These are phyloP conservation scores for Polymixis flavicincta DNA, from an alignment of 2,888 invertebrate genomes.

Conservation along the genomic window DNA sequence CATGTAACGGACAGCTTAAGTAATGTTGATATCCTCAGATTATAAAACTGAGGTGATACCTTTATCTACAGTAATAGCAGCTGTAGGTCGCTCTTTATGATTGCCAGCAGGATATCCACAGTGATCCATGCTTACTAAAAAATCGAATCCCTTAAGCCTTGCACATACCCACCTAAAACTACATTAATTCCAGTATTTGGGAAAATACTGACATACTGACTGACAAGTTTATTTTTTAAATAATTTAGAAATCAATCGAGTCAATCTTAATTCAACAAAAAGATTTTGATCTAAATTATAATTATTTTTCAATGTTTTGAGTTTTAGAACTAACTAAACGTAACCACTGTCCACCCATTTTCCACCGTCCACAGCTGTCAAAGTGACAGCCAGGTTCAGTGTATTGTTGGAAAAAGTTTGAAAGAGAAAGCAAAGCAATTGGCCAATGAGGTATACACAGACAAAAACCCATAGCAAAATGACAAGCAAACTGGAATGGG, in stretches of 20 bases:
- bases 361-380: slow-evolving; percentile 41
- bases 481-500: slow-evolving; percentile 15
- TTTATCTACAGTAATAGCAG: slow-evolving; percentile 11
- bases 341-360: no score
- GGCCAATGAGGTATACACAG: not conserved
- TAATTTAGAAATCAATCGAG: not conserved
- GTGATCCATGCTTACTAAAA: slow-evolving; percentile 10
- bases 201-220: not conserved
- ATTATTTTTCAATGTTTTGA: not conserved
- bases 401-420: not conserved
- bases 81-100: not conserved
- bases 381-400: slow-evolving; percentile 20
- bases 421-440: slow-evolving; percentile 2
- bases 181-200: not conserved
- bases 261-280: not conserved
- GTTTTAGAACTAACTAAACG: slow-evolving; percentile 27
- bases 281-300: not conserved
- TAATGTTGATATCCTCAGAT: slow-evolving; percentile 7
- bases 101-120: slow-evolving; percentile 13
- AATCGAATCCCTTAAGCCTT: not conserved
- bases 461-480: not conserved
- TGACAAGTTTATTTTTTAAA: slow-evolving; percentile 4
- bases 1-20: no score
- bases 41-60: no score
- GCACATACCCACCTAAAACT: no score